Base-by-base conservation (phyloP, 2,888 invertebrate species). In the Caenorhabditis sinica region DNA sequence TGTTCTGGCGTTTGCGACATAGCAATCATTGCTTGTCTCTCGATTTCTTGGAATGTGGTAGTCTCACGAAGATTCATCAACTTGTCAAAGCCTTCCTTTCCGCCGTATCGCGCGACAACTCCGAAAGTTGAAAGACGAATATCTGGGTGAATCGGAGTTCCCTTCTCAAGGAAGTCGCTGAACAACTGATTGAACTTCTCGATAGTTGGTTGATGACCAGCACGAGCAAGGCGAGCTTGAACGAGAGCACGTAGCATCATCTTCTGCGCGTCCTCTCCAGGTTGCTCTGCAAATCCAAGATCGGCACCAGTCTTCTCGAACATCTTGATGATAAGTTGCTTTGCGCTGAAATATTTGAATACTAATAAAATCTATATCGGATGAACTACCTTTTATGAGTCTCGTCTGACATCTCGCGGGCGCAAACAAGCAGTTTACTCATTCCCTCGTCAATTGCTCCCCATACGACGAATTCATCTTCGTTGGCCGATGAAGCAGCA, bases 391-490 rank as follows among this genome's bases (percentile, higher is more conserved):
- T 80, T 28, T 80, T 66, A 25, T 15, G 13, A 25, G 80, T 77
- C 1, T 81, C 76, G 23, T 80, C 80, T 0, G 75, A 79, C 61
- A 86, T 81, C 15, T 83, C 53, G 0, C 66, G 60, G 15, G 82
- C 75, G 25, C 79, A 80, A 0, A 20, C 13, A 8, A 80, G 33
- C 0, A 82, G 65, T 23, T 80, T 82, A 13, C 53, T 61, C 36
- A 86, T 56, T 43, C 81, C 81, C 30, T 75, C 76, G 49, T 86
- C 88, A 28, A 87, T 81, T 15, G 86, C 83, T 8, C 95, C 96
- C 97, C 97, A 98, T 0, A 97, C 97, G 0, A 97, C 97, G 94
- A 96, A 98, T 93, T 97, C 96, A 28, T 98, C 97, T 89, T 96
- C 95, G 86, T 95, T 95, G 93, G 95, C 97, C 0, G 97, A 89